Evolutionary conservation across 2,888 invertebrate species (phyloP).

Genomic region (Rambutsinella grinnellia): DNA sequence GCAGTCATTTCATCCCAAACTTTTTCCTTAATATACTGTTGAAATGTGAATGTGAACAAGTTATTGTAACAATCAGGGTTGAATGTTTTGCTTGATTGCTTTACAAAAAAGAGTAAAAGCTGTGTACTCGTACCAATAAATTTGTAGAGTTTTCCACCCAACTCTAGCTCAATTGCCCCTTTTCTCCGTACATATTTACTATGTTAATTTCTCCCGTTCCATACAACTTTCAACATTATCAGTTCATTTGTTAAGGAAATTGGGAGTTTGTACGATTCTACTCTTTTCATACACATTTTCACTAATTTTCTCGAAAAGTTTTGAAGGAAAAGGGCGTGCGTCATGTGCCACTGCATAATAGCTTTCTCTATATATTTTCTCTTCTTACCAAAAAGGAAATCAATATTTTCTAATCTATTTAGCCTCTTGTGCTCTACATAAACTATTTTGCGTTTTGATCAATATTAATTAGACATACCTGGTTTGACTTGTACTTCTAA

Average conservation of each 20-base stretch:
- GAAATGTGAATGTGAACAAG: constrained; percentile 30
- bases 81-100: neutral
- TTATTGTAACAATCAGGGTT: neutral
- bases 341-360: neutral
- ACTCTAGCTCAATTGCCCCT: too few species aligned
- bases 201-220: constrained; percentile 18
- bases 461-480: too few species aligned
- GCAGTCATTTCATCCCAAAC: neutral
- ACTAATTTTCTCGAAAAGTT: neutral
- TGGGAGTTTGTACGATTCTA: neutral
- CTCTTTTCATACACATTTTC: neutral
- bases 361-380: neutral
- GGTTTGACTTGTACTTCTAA: too few species aligned
- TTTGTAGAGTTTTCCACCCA: neutral
- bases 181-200: neutral
- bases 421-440: too few species aligned
- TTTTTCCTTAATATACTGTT: constrained; percentile 26
- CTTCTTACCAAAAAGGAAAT: neutral
- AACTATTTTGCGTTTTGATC: too few species aligned
- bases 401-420: too few species aligned
- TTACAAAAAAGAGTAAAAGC: too few species aligned
- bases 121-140: too few species aligned
- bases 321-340: neutral
- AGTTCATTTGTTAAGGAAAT: constrained; percentile 14
- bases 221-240: constrained; percentile 28